Conservation (phyloP, 2,888 invertebrate species). For the Tipula unca region DNA sequence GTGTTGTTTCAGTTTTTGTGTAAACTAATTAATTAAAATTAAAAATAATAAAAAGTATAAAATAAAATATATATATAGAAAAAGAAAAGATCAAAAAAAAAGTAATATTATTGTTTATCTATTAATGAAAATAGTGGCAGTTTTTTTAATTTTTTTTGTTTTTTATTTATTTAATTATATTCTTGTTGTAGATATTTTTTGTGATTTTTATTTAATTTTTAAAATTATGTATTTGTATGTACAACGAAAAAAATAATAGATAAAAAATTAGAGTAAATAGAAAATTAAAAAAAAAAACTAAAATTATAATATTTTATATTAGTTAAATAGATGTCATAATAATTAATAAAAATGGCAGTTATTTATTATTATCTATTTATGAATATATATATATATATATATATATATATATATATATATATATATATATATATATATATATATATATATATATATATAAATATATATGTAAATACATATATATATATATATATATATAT, state of each 20-base stretch:
- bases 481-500: too few relatives aligned
- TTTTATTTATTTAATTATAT: neutral
- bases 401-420: too few relatives aligned
- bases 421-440: too few relatives aligned
- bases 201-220: neutral
- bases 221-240: neutral
- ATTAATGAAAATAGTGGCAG: neutral
- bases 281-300: neutral
- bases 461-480: too few relatives aligned
- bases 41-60: neutral
- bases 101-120: neutral
- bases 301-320: neutral
- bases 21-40: neutral
- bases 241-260: neutral
- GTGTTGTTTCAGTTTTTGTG: neutral
- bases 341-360: conserved; percentile 10
- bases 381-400: too few relatives aligned
- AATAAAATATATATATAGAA: neutral
- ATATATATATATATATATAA: too few relatives aligned
- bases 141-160: neutral
- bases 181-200: neutral
- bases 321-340: neutral
- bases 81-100: neutral
- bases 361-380: too few relatives aligned
- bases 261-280: neutral